phyloP scores from a whole-genome alignment of 2,888 invertebrate species.

The Eupithecia dodoneata region DNA sequence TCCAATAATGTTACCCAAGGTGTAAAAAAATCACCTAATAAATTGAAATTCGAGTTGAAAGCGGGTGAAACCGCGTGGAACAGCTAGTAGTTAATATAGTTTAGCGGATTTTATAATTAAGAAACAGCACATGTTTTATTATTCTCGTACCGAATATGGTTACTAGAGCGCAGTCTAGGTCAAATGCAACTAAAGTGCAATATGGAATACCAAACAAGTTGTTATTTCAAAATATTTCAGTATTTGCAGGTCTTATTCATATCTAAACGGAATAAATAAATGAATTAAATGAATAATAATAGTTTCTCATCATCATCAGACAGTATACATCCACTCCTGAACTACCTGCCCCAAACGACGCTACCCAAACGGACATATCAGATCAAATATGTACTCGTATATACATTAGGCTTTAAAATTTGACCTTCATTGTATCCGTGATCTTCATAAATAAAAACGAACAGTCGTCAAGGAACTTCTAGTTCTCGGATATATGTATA shows the following conservation, averaged over 20 bases:
- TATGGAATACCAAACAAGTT: conserved; percentile 34
- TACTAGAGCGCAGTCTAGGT: conserved; percentile 43
- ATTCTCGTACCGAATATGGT: conserved; percentile 31
- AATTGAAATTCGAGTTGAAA: too few relatives aligned
- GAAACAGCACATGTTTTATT: not conserved
- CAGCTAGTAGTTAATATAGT: too few relatives aligned
- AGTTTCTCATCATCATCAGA: too few relatives aligned
- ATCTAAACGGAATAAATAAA: too few relatives aligned
- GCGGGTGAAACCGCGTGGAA: too few relatives aligned
- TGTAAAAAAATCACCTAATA: too few relatives aligned
- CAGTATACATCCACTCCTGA: too few relatives aligned
- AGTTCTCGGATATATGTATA: not conserved
- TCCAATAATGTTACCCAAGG: too few relatives aligned
- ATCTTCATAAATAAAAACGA: not conserved
- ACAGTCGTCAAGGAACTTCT: not conserved
- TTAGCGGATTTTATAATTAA: not conserved
- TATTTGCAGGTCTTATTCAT: not conserved
- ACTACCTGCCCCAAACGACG: too few relatives aligned
- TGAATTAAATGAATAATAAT: too few relatives aligned
- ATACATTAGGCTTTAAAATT: not conserved
- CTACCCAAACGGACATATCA: too few relatives aligned
- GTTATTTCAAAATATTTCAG: conserved; percentile 30
- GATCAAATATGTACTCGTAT: too few relatives aligned
- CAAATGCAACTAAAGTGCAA: conserved; percentile 37
- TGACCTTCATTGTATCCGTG: not conserved